phyloP scores from a whole-genome alignment of 2,113 vertebrate species.

The Alligator mississippiensis region DNA sequence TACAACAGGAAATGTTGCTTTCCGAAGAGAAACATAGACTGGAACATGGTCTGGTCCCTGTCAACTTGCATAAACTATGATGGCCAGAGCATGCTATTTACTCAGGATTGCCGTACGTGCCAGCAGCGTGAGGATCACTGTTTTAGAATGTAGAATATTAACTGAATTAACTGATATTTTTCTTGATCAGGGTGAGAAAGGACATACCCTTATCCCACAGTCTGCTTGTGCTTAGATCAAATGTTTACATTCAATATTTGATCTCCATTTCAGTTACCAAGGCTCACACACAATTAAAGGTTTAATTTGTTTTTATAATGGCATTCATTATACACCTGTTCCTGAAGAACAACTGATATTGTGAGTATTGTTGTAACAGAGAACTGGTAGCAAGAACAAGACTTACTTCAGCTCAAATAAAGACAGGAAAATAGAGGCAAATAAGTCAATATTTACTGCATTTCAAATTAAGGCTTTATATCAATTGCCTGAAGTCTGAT shows the following conservation, averaged over 20 bases:
- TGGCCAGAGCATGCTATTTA: too few species aligned
- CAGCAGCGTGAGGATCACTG: too few species aligned
- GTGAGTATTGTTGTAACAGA: background rate
- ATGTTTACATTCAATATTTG: background rate
- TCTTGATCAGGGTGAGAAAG: background rate
- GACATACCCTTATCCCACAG: background rate
- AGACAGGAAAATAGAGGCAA: background rate
- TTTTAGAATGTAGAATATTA: background rate
- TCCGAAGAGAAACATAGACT: too few species aligned
- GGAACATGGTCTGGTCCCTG: too few species aligned
- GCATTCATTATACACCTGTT: background rate
- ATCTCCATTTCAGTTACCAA: background rate
- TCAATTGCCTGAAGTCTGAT: rapidly evolving
- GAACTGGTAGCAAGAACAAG: background rate
- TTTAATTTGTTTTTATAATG: background rate
- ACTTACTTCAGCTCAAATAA: background rate
- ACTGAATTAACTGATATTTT: background rate
- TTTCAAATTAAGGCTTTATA: background rate
- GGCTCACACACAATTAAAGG: background rate
- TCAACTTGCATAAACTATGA: too few species aligned
- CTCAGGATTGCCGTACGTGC: too few species aligned
- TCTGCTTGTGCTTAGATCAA: background rate
- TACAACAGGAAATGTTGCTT: too few species aligned
- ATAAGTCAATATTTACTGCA: background rate
- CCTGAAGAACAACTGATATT: background rate